Evolutionary conservation across 2,797 vertebrate genomes (phyloP), one percentile per base, ranked within the genome.

Genomic region (Carapus acus): DNA sequence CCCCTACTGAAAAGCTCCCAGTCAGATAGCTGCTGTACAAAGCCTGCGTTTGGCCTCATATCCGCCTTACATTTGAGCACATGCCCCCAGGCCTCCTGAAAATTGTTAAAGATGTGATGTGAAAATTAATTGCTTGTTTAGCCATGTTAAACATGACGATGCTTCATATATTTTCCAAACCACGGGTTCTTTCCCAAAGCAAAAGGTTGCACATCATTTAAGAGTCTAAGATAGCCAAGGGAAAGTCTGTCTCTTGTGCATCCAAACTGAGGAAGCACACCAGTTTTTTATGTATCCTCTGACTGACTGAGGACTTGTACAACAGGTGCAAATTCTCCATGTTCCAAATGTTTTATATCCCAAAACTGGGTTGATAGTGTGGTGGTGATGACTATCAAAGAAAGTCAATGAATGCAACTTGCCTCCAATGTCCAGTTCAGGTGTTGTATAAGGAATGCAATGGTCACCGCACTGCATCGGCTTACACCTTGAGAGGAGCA

Each of bases 361-460:
- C 27, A 29, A 6, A 6, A 29, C 11, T 6, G 27, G 27, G 11
- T 6, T 11, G 27, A 6, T 29, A 11, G 27, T 29, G 6, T 11
- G 6, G 11, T 29, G 27, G 27, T 23, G 8, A 3, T 19, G 11
- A n/a, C 1, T 19, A 14, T 34, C 3, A 34, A 4, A 11, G 7
- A 27, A 47, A 15, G 8, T 7, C 27, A 37, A 39, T 8, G 1
- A 60, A 16, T 17, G 15, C 4, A 8, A 63, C 74, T 20, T 73
- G 83, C 94, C 91, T 90, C 72, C 61, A 96, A 78, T 43, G 89
- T 83, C 54, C 85, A 85, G 62, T 73, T 78, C 1, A 83, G 77
- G 15, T 62, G 67, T 34, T 91, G 78, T 57, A 94, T 90, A 16
- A 94, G 85, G 24, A 90, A 95, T 16, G 92, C 91, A 13, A 93